Base-by-base conservation (phyloP, 2,888 invertebrate genomes). In the Drosophila anomalipes region DNA sequence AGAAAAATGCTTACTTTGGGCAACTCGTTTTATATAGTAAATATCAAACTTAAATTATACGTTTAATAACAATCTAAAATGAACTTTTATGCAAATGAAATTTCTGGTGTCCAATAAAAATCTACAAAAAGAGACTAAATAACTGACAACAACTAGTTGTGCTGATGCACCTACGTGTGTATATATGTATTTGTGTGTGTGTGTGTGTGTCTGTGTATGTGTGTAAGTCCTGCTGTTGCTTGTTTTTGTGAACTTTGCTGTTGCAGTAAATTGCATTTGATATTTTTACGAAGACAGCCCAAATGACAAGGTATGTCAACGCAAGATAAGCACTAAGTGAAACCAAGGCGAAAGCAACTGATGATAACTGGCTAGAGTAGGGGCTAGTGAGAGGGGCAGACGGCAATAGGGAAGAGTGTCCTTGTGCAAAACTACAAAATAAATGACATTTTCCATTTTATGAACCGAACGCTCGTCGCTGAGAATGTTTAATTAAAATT, bases 241-340 rank as follows among this genome's bases (percentile, higher is more conserved):
- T 47, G 49, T 57, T 67, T 61, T 60, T 63, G 44, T 49, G 32
- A 32, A 69, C 68, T 66, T 73, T 74, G 60, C 72, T 68, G 52
- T 73, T 77, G 81, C 82, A 77, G 79, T 80, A 88, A 86, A 82
- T 86, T 82, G 66, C 70, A 86, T 86, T 88, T 86, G 78, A 83
- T 86, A 88, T 79, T 84, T 84, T 81, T 82, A 84, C 79, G 82
- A 89, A 81, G 81, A 83, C 81, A 83, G 83, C 64, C 70, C 64
- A 77, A 89, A 82, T 81, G 89, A 86, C 89, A 89, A 87, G 89
- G 85, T 85, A 87, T 89, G 87, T 85, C 87, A 89, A 69, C 87
- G 83, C 70, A 78, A 89, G 86, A 86, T 86, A 86, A 89, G 86
- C 86, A 68, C 69, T 58, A 72, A 81, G 77, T 75, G 66, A 75